Conservation (phyloP, 2,888 invertebrate genomes). For the Agriopis marginaria region DNA sequence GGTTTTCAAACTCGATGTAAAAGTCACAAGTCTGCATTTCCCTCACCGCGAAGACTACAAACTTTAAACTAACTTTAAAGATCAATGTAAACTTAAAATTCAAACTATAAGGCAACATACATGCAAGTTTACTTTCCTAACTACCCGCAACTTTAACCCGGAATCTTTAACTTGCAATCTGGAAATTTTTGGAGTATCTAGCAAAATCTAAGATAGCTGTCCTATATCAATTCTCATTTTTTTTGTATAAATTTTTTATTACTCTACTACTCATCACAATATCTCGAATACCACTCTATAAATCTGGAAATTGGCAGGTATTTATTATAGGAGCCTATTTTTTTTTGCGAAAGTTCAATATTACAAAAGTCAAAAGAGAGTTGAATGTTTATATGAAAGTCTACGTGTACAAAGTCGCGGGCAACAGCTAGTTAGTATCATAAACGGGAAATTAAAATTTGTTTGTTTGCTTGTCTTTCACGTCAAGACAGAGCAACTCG, state of each 20-base stretch:
- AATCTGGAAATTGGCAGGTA: too few relatives aligned
- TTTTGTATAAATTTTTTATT: too few relatives aligned
- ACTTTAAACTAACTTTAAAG: conserved; percentile 1
- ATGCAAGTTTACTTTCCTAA: not conserved
- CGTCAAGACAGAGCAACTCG: too few relatives aligned
- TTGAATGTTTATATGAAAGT: too few relatives aligned
- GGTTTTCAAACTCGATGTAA: not conserved
- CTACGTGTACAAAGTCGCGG: too few relatives aligned
- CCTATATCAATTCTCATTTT: not conserved
- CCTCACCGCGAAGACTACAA: not conserved
- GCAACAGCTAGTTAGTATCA: not conserved
- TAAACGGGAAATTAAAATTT: not conserved
- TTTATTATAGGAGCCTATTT: too few relatives aligned
- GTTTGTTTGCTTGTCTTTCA: not conserved
- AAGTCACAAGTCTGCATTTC: conserved; percentile 7
- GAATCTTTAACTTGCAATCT: conserved; percentile 12
- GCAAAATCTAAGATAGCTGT: conserved; percentile 26
- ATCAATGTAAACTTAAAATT: conserved; percentile 18
- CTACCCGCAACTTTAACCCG: conserved; percentile 1
- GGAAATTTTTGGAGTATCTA: conserved; percentile 1
- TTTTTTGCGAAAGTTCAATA: too few relatives aligned
- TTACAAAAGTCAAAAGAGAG: too few relatives aligned
- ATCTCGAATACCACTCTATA: too few relatives aligned
- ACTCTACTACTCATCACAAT: too few relatives aligned
- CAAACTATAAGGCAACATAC: conserved; percentile 10